phyloP scores from a whole-genome alignment of 2,797 vertebrate genomes.

The Scolopax bukidnonensis region DNA sequence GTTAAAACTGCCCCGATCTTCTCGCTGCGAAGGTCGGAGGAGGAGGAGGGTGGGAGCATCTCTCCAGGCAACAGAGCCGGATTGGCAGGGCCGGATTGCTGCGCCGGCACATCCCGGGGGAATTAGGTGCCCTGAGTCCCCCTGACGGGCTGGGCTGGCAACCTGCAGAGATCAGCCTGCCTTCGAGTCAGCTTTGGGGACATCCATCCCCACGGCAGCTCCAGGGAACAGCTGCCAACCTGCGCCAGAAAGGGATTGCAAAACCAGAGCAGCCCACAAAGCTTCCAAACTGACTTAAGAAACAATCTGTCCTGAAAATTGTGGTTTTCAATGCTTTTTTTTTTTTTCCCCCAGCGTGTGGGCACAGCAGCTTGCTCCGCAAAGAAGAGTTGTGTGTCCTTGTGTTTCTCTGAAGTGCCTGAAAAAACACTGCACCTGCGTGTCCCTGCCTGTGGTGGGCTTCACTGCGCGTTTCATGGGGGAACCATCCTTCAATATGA shows the following conservation, averaged over 20 bases:
- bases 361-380: background rate
- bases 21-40: background rate
- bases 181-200: background rate
- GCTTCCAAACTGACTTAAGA: background rate
- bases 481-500: background rate
- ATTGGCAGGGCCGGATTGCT: slow-evolving; percentile 22
- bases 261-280: background rate
- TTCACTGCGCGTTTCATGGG: background rate
- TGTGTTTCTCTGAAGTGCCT: background rate
- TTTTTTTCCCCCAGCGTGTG: background rate
- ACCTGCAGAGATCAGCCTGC: background rate
- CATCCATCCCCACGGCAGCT: rapidly evolving
- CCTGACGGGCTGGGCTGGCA: background rate
- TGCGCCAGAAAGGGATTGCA: background rate
- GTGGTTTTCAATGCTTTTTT: background rate
- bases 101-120: rapidly evolving
- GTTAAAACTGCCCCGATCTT: slow-evolving; percentile 56
- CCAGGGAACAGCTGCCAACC: background rate
- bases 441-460: background rate
- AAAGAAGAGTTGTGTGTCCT: background rate
- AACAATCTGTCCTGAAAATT: background rate
- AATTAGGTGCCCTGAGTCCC: background rate
- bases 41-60: background rate
- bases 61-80: background rate
- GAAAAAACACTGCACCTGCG: background rate